Evolutionary conservation across 2,888 invertebrate genomes (phyloP), one percentile per base, ranked within the genome.

Genomic region (Pycnomerus fuliginosus): DNA sequence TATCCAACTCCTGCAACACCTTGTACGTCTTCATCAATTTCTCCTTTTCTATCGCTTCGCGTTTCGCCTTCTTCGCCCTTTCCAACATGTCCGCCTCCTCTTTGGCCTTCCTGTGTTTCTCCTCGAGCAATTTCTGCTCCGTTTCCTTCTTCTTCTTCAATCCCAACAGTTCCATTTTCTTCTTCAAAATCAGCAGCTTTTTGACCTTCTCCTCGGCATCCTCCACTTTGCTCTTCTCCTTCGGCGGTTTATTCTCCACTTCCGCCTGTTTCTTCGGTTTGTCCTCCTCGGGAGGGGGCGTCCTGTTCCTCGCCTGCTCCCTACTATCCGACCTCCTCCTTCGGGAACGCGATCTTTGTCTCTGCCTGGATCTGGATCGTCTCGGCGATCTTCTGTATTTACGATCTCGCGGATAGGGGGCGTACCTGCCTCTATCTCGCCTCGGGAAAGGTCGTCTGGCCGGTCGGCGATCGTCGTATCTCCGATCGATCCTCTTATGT

Each of bases 131-230:
- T 32, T 55, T 53, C 57, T 61, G 34, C 44, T 63, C 62, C 47
- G 79, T 80, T 1, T 74, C 76, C 27, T 77, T 76, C 41, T 76
- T 75, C 53, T 77, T 79, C 50, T 79, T 77, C 55, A 76, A 73
- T 54, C 78, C 80, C 33, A 78, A 73, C 49, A 76, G 67, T 44
- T 80, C 79, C 74, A 81, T 80, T 53, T 82, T 80, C 55, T 80
- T 79, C 53, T 79, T 79, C 27, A 80, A 64, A 50, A 79, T 62
- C 48, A 77, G 60, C 11, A 78, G 64, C 15, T 78, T 64, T 40
- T 58, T 65, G 36, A 62, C 65, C 41, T 65, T 65, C 31, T 64
- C 64, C 40, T 71, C 71, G 0, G 67, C 64, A 10, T 69, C 68
- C 5, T 60, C 67, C 7, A 58, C 37, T 47, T 60, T 62, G 43